These are phyloP conservation scores for Eugnorisma glareosa DNA, from an alignment of 2,888 invertebrate genomes.

Conservation along the genomic window DNA sequence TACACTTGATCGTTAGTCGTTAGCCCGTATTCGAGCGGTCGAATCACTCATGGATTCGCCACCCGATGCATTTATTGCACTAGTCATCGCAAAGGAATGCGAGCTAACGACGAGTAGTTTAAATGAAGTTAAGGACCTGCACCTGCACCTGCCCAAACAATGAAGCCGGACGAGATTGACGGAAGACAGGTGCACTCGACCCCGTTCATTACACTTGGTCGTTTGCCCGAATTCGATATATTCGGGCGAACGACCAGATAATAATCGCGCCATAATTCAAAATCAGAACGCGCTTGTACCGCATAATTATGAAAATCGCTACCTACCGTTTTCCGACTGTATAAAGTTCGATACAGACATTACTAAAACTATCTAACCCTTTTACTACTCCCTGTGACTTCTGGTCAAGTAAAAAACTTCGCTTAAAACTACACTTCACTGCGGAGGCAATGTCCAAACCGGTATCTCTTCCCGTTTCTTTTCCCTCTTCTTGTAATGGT, in stretches of 20 bases:
- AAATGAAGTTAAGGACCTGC: neutral
- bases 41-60: neutral
- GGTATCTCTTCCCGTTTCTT: conserved; percentile 85
- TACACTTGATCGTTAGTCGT: neutral
- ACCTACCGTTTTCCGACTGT: neutral
- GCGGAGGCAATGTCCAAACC: conserved; percentile 84
- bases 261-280: neutral
- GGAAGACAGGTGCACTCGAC: neutral
- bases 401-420: conserved; percentile 41
- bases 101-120: neutral
- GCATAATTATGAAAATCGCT: neutral
- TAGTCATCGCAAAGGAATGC: neutral
- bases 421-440: conserved; percentile 74
- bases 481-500: conserved; percentile 83
- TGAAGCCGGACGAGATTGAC: neutral
- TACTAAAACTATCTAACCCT: conserved; percentile 13
- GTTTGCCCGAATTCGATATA: neutral
- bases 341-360: conserved; percentile 15
- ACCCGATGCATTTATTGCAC: neutral
- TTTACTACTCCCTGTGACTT: conserved; percentile 52
- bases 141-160: neutral
- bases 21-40: neutral
- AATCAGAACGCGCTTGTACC: conserved; percentile 2
- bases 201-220: neutral
- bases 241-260: neutral